These are phyloP conservation scores for Philaethria dido DNA, from an alignment of 2,888 invertebrate species.

Conservation along the genomic window DNA sequence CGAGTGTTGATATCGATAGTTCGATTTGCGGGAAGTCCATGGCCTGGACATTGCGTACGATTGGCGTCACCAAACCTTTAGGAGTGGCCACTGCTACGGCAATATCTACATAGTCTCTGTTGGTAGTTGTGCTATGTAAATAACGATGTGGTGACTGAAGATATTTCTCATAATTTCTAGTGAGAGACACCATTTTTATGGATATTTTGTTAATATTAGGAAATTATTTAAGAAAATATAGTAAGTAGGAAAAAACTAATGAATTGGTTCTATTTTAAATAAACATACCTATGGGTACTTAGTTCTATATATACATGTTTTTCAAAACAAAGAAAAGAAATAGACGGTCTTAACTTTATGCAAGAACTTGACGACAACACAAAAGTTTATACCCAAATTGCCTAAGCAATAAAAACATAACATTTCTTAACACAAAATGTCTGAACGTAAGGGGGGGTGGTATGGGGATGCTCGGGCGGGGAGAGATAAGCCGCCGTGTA, in stretches of 20 bases:
- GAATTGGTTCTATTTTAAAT: too few species aligned
- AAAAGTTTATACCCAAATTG: background rate
- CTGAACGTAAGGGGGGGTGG: slow-evolving; percentile 23
- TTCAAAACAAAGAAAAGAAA: too few species aligned
- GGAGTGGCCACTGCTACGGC: slow-evolving; percentile 99
- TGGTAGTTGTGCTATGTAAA: background rate
- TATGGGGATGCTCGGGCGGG: slow-evolving; percentile 11
- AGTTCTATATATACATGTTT: too few species aligned
- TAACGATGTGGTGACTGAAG: background rate
- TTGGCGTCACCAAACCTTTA: slow-evolving; percentile 98
- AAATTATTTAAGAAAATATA: too few species aligned
- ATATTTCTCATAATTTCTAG: too few species aligned
- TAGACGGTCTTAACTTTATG: too few species aligned
- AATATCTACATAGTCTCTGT: slow-evolving; percentile 97
- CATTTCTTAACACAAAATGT: slow-evolving; percentile 16
- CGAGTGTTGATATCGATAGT: slow-evolving; percentile 91
- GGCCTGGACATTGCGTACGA: slow-evolving; percentile 95
- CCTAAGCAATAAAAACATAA: background rate
- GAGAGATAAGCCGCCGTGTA: slow-evolving; percentile 33
- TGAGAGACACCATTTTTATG: background rate
- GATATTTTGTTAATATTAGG: background rate
- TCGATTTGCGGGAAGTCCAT: slow-evolving; percentile 99
- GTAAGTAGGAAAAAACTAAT: too few species aligned
- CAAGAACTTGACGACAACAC: too few species aligned
- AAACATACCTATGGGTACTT: too few species aligned